These are phyloP conservation scores for Rugalucina vietnamica DNA, from an alignment of 2,888 invertebrate genomes.

Conservation along the genomic window DNA sequence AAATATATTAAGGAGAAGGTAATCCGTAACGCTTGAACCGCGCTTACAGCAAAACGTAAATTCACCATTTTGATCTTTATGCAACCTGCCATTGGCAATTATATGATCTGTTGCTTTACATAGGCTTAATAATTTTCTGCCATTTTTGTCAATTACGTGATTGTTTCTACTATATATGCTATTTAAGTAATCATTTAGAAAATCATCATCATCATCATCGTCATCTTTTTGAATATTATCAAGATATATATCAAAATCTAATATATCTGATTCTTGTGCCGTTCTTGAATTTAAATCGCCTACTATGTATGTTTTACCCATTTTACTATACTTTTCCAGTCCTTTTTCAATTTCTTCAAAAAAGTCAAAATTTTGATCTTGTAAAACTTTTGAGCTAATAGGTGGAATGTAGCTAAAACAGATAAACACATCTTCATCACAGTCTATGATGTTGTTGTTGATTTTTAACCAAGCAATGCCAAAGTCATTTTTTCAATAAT, in stretches of 20 bases:
- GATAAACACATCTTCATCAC: not conserved
- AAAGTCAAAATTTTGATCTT: slow-evolving; percentile 7
- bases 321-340: not conserved
- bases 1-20: not conserved
- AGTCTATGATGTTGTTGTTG: not conserved
- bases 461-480: slow-evolving; percentile 2
- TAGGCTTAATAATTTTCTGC: not conserved
- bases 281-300: slow-evolving; percentile 5
- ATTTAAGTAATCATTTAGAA: not conserved
- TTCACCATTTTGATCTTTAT: not conserved
- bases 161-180: not conserved
- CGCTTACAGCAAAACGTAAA: not conserved
- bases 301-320: not conserved
- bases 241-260: not conserved
- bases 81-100: not conserved
- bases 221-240: no score
- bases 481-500: not conserved
- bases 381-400: not conserved
- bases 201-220: not conserved
- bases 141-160: not conserved
- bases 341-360: slow-evolving; percentile 5
- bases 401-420: not conserved
- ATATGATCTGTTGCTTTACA: not conserved
- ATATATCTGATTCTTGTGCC: not conserved
- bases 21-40: not conserved